Conservation (phyloP, 2,113 vertebrate species). For the Toxostoma redivivum region DNA sequence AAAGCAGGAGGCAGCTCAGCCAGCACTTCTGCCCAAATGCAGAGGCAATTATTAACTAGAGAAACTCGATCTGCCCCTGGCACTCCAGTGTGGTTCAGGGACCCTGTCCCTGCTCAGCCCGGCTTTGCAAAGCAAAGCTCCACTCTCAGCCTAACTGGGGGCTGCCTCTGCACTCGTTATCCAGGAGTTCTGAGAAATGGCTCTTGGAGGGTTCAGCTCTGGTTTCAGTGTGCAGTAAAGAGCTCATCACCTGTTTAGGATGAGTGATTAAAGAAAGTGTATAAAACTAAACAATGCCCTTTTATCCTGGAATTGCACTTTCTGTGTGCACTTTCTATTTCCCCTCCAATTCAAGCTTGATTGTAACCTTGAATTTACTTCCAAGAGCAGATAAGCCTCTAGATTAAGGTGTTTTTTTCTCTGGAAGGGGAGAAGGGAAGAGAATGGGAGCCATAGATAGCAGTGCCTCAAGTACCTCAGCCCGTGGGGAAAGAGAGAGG, state of each 20-base stretch:
- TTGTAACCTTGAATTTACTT: not conserved
- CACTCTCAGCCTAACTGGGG: not conserved
- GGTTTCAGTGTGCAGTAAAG: not conserved
- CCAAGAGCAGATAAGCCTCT: not conserved
- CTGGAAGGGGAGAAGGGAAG: not conserved
- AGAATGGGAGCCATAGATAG: not conserved
- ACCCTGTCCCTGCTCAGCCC: rapidly evolving
- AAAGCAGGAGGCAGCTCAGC: not conserved
- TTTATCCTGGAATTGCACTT: not conserved
- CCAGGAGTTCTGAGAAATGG: not conserved
- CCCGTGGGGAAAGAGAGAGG: too few relatives aligned
- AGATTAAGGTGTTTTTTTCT: not conserved
- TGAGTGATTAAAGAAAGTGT: not conserved
- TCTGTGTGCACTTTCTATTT: not conserved
- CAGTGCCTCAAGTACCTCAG: too few relatives aligned
- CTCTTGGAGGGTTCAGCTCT: not conserved
- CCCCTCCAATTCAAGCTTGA: not conserved
- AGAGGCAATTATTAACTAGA: not conserved
- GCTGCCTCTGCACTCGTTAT: not conserved
- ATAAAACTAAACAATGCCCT: not conserved
- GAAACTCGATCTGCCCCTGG: not conserved
- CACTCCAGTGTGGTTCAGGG: not conserved
- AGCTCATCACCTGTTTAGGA: not conserved
- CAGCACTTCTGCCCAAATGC: not conserved
- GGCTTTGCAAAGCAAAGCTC: not conserved